Base-by-base conservation (phyloP, 1,140 invertebrate genomes). In the Micrasema minimum region DNA sequence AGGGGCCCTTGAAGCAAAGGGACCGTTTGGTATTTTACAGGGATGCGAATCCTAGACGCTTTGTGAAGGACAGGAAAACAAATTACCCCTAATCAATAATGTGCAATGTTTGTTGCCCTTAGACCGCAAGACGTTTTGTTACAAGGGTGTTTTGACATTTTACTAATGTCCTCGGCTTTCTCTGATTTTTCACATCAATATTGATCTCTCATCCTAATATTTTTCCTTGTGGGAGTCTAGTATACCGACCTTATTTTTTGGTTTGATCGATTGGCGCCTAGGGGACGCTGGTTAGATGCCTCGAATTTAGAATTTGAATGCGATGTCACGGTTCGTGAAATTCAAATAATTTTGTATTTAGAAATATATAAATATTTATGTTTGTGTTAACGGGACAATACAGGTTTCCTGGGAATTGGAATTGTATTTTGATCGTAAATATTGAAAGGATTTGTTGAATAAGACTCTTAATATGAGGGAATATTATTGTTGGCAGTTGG, bases 61-160 rank as follows among this genome's bases (percentile, higher is more conserved):
- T 71, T 74, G 69, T 71, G 65, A 14, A 43, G 16, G 37, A 16
- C 20, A 41, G 57, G 18, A 68, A 74, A 68, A 74, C 72, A 74
- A 74, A 74, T 74, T 71, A 51, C 48, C 43, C 4, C 72, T n/a
- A 57, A 74, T 74, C 66, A 74, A 74, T 74, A 71, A 74, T 61
- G 9, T 50, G 46, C 64, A 46, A 48, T 68, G 69, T 67, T 74
- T 70, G 64, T 65, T 65, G 43, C 22, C 46, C 26, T 7, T 5
- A 55, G 38, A 61, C 68, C 57, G 57, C 50, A 64, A 16, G 22
- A 43, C 14, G 37, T 72, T 66, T 73, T 69, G 57, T 73, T 62
- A 38, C 20, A 18, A 22, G 48, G 66, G 51, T 74, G 64, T 74
- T 74, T 70, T 74, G 72, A 74, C 72, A 74, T 51, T 71, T 74